phyloP scores from a whole-genome alignment of 1,140 invertebrate genomes.

The Chelonus insularis region DNA sequence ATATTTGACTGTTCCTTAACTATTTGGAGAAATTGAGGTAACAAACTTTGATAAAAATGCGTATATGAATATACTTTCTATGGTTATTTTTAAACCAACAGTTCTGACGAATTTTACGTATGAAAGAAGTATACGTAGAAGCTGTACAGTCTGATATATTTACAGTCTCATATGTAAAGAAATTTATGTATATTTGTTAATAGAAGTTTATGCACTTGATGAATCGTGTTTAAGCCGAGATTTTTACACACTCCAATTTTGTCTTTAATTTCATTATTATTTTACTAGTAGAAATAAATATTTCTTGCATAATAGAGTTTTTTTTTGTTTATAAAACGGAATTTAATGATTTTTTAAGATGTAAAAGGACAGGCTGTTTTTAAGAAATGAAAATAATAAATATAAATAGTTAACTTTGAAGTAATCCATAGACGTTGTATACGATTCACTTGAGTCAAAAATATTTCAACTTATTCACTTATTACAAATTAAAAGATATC shows the following conservation, averaged over 20 bases:
- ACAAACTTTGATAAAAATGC: background rate
- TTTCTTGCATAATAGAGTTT: no score
- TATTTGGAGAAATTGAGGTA: background rate
- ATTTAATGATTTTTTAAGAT: no score
- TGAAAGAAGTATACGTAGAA: constrained; percentile 24
- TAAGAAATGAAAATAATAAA: no score
- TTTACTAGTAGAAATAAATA: background rate
- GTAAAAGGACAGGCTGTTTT: no score
- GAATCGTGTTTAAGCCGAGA: constrained; percentile 11
- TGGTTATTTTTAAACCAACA: no score
- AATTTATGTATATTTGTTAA: constrained; percentile 49
- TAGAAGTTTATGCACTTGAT: constrained; percentile 31
- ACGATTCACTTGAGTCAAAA: no score
- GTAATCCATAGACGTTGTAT: no score
- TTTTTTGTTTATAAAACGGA: no score
- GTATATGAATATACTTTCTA: no score
- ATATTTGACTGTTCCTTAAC: background rate
- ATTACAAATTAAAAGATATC: no score
- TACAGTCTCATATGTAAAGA: constrained; percentile 19
- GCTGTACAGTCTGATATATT: constrained; percentile 26
- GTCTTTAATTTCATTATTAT: background rate
- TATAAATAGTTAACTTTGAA: no score
- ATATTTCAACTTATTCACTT: no score
- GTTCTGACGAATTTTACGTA: background rate
- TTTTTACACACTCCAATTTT: background rate